Evolutionary conservation across 1,140 invertebrate species (phyloP).

Genomic region (Drosophila bifasciata): DNA sequence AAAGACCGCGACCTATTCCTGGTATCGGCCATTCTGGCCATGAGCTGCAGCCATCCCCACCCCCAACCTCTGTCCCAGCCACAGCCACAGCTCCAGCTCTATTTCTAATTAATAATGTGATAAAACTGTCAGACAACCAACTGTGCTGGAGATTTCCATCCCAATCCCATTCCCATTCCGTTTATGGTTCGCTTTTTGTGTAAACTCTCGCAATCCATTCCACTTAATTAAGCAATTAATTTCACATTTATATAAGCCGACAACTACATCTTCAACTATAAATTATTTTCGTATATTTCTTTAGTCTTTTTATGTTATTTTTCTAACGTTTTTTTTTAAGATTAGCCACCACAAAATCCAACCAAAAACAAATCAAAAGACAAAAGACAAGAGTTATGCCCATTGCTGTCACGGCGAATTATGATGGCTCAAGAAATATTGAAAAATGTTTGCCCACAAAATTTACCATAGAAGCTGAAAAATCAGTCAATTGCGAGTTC

Average conservation of each 20-base stretch:
- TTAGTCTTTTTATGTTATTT: conserved; percentile 5
- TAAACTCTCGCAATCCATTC: conserved; percentile 75
- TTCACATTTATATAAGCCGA: conserved; percentile 79
- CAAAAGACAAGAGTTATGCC: conserved; percentile 56
- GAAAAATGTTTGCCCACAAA: conserved; percentile 27
- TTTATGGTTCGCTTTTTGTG: conserved; percentile 29
- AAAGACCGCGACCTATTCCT: conserved; percentile 49
- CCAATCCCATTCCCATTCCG: too few species aligned
- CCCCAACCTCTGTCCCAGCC: conserved; percentile 6
- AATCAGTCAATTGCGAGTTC: conserved; percentile 41
- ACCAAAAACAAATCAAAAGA: conserved; percentile 7
- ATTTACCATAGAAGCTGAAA: conserved; percentile 31
- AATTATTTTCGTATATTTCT: conserved; percentile 56
- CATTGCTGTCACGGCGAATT: conserved; percentile 68
- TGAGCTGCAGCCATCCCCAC: neutral
- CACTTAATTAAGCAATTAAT: conserved; percentile 83
- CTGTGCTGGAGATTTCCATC: conserved; percentile 48
- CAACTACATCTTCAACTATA: conserved; percentile 72
- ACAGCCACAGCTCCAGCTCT: conserved; percentile 39
- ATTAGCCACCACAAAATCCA: conserved; percentile 26
- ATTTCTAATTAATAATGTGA: conserved; percentile 83
- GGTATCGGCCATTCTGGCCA: conserved; percentile 54
- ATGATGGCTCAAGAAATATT: conserved; percentile 42
- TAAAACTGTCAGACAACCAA: conserved; percentile 74
- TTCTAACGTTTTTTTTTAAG: conserved; percentile 27